Evolutionary conservation across 2,888 invertebrate genomes (phyloP), one percentile per base, ranked within the genome.

Genomic region (Rotaria macrura): DNA sequence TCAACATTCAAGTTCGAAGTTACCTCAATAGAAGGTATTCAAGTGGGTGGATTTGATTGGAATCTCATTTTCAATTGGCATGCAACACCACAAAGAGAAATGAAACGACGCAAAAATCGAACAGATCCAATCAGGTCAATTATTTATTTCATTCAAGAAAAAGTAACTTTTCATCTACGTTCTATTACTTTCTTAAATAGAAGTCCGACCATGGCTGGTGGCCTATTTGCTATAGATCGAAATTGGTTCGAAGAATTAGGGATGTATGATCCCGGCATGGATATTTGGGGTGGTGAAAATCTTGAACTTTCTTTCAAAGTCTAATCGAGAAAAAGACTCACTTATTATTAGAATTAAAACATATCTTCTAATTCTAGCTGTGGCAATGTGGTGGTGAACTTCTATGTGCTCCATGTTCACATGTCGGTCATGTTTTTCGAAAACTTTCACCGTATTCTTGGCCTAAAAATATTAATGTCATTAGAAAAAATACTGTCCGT

Each of bases 341-440:
- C 23, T 10, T 54, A 23, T 54, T 23, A 34, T 65, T 34, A 14
- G 2, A 14, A 17, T 34, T 5, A 17, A 54, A 54, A 23, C 34
- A 5, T 65, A 0, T 65, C 7, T 34, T 65, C 1, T 29, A 14
- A 43, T 29, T 47, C 2, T n/a, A 85, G 85, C 43, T 79, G 40
- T 99, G 99, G 99, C 99, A 99, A 99, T 99, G 99, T 90, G 98
- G 98, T 86, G 99, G 99, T 83, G 95, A 95, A 0, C 92, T 99
- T 88, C 97, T 99, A 92, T 98, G 98, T 88, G 94, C 98, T 47
- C 98, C 98, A 2, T 99, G 99, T 91, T 97, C 97, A 12, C 98
- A 98, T 91, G 98, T 99, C 74, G 99, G 99, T 9, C 99, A 99
- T 92, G 97, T 99, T 90, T 99, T 99, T 93, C 93, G 99, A 88